These are phyloP conservation scores for Euphydryas editha DNA, from an alignment of 2,888 invertebrate species.

Conservation along the genomic window DNA sequence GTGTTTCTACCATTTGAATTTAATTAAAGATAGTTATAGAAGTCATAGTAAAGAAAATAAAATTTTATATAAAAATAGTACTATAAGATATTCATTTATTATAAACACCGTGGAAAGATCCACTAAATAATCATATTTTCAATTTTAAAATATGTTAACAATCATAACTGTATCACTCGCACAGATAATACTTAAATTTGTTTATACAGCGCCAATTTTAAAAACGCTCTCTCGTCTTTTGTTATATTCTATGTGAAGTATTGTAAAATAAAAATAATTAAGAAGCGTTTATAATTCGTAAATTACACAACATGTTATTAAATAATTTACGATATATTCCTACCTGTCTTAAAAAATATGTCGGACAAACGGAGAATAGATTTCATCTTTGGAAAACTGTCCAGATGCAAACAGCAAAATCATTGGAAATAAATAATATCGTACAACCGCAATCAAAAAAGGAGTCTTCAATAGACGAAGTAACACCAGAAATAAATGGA, in stretches of 20 bases:
- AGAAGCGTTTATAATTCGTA: background rate
- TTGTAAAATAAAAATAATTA: background rate
- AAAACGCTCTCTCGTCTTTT: conserved; percentile 17
- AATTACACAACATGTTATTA: conserved; percentile 24
- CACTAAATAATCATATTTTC: no score
- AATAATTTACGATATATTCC: conserved; percentile 47
- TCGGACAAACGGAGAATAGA: conserved; percentile 45
- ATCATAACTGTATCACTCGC: background rate
- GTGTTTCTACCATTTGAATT: background rate
- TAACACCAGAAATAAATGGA: conserved; percentile 28
- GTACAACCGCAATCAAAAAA: conserved; percentile 29
- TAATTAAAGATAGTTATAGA: background rate
- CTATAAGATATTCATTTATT: background rate
- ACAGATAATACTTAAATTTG: conserved; percentile 6
- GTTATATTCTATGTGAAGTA: conserved; percentile 10
- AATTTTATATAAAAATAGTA: background rate
- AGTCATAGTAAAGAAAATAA: background rate
- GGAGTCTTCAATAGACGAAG: conserved; percentile 30
- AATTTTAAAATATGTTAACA: no score
- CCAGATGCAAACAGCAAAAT: conserved; percentile 50
- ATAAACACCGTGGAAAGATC: no score
- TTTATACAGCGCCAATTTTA: conserved; percentile 16
- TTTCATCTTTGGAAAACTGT: conserved; percentile 45
- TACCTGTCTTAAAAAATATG: conserved; percentile 43
- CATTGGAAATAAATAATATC: conserved; percentile 45